These are phyloP conservation scores for Muntiacus reevesi DNA, from an alignment of 2,113 vertebrate species.

Conservation along the genomic window DNA sequence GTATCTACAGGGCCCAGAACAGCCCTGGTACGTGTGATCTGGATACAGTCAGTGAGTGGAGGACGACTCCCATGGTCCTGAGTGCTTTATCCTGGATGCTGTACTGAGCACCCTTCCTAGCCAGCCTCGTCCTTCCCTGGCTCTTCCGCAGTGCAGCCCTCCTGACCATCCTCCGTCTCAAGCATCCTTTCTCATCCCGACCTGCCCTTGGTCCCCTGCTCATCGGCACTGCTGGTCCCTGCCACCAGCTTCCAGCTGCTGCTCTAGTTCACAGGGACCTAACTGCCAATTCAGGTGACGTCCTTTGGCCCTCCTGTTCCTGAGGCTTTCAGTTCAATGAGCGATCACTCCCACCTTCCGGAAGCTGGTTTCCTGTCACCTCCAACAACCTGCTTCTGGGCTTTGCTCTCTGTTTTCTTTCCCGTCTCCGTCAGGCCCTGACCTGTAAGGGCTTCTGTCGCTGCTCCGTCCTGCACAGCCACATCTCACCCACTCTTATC, in stretches of 20 bases:
- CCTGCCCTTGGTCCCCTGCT: background rate
- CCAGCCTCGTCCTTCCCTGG: background rate
- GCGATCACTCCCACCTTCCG: background rate
- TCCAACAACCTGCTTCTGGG: background rate
- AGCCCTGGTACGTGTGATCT: background rate
- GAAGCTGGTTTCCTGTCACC: background rate
- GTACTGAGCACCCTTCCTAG: background rate
- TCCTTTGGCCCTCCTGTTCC: background rate
- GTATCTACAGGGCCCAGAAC: background rate
- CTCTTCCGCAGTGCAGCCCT: background rate
- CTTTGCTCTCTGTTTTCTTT: background rate
- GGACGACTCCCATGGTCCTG: background rate
- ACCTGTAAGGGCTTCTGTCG: background rate
- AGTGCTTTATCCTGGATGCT: background rate
- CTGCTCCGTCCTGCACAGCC: background rate
- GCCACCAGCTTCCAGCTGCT: background rate
- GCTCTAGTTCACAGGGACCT: background rate
- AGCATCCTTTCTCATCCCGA: background rate
- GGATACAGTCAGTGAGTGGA: background rate
- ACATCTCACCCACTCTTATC: background rate
- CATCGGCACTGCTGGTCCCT: accelerated
- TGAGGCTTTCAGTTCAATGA: background rate
- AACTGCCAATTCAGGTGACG: background rate
- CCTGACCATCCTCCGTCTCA: background rate
- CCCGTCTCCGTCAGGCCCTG: background rate